These are phyloP conservation scores for Craseonycteris thonglongyai DNA, from an alignment of 2,113 vertebrate genomes.

Conservation along the genomic window DNA sequence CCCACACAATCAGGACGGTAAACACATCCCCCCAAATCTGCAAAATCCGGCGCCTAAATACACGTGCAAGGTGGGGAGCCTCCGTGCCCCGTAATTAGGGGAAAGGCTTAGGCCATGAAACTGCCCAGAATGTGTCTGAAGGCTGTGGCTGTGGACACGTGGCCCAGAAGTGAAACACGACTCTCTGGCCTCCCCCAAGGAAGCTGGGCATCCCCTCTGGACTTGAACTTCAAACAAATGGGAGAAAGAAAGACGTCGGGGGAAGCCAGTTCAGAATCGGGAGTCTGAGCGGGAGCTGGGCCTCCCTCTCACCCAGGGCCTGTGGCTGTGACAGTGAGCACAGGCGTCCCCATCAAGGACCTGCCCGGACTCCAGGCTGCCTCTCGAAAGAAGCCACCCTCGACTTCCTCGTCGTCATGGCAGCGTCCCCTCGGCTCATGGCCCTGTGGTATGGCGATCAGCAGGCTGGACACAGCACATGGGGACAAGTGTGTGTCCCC, in stretches of 20 bases:
- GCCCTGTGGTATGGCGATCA: not conserved
- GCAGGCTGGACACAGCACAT: not conserved
- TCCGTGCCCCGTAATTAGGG: accelerated
- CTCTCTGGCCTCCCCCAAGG: not conserved
- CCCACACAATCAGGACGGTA: accelerated
- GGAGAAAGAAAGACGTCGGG: not conserved
- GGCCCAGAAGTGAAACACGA: not conserved
- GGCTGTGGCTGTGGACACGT: accelerated
- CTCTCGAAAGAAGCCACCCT: no score
- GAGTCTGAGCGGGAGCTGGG: no score
- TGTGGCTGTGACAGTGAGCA: no score
- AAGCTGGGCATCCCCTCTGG: not conserved
- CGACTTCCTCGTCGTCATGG: not conserved
- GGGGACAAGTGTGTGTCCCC: not conserved
- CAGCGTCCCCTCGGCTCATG: not conserved
- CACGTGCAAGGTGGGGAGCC: accelerated
- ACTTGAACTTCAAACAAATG: not conserved
- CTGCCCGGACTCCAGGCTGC: not conserved
- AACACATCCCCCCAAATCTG: accelerated
- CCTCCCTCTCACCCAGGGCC: accelerated
- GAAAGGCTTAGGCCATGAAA: not conserved
- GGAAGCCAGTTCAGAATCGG: not conserved
- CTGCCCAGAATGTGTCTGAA: not conserved
- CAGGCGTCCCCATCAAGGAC: not conserved
- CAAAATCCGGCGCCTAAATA: not conserved